Conservation (phyloP, 2,797 vertebrate genomes). For the Pachyuromys duprasi region DNA sequence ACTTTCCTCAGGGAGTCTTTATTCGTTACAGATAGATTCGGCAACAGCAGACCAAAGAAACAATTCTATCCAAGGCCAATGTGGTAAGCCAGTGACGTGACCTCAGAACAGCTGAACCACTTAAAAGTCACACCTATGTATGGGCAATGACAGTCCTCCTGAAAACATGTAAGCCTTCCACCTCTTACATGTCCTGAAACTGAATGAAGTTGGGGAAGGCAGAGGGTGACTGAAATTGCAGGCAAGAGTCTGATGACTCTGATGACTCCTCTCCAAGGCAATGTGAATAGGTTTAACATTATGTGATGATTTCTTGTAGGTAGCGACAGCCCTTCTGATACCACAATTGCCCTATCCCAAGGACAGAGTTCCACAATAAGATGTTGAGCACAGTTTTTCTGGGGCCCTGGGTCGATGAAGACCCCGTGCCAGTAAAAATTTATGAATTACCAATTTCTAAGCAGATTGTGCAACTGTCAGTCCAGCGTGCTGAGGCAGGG, state of each 20-base stretch:
- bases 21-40: background rate
- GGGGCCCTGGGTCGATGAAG: background rate
- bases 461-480: background rate
- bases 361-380: too few species aligned
- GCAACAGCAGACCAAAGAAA: background rate
- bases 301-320: background rate
- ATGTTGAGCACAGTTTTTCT: background rate
- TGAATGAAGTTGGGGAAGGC: background rate
- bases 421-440: background rate
- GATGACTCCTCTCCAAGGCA: background rate
- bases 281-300: background rate
- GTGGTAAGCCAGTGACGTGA: background rate
- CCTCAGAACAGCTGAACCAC: background rate
- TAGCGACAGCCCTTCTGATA: background rate
- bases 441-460: constrained; percentile 47
- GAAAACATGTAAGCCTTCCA: too few species aligned
- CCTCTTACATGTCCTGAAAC: background rate
- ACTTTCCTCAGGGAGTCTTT: background rate
- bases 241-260: background rate
- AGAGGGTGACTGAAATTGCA: too few species aligned
- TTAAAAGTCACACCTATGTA: background rate
- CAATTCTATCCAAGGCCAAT: background rate
- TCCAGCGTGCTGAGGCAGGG: background rate
- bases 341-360: background rate
- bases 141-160: background rate